Conservation (phyloP, 2,113 vertebrate genomes). For the Galbula dea region DNA sequence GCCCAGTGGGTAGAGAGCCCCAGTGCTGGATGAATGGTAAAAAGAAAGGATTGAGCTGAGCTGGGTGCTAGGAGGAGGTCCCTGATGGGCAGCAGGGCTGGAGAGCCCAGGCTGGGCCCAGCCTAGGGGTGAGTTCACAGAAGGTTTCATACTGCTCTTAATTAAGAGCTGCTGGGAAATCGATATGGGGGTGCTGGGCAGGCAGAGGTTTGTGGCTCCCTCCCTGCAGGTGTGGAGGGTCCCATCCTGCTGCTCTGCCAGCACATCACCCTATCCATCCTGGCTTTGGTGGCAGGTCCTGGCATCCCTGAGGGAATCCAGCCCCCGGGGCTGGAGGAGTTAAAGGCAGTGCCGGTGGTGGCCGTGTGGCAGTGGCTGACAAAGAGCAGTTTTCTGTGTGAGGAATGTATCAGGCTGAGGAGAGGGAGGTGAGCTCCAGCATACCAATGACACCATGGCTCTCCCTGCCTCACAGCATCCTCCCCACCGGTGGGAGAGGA, state of each 20-base stretch:
- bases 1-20: neutral
- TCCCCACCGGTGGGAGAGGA: neutral
- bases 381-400: conserved; percentile 58
- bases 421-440: conserved; percentile 40
- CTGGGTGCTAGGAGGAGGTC: neutral
- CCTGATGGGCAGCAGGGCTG: neutral
- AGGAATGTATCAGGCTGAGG: conserved; percentile 20
- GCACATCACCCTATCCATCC: accelerated
- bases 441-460: conserved; percentile 3
- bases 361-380: conserved; percentile 6
- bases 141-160: neutral
- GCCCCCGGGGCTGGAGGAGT: conserved; percentile 5
- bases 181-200: neutral
- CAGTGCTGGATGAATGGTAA: neutral
- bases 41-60: neutral
- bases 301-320: neutral
- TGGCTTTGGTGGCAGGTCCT: accelerated
- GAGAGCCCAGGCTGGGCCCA: neutral
- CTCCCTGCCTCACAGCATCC: neutral
- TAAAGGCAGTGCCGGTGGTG: neutral
- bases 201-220: neutral
- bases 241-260: neutral
- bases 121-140: neutral
- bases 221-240: neutral
- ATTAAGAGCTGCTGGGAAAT: neutral